Base-by-base conservation (phyloP, 2,113 vertebrate genomes). In the Tetrao urogallus region DNA sequence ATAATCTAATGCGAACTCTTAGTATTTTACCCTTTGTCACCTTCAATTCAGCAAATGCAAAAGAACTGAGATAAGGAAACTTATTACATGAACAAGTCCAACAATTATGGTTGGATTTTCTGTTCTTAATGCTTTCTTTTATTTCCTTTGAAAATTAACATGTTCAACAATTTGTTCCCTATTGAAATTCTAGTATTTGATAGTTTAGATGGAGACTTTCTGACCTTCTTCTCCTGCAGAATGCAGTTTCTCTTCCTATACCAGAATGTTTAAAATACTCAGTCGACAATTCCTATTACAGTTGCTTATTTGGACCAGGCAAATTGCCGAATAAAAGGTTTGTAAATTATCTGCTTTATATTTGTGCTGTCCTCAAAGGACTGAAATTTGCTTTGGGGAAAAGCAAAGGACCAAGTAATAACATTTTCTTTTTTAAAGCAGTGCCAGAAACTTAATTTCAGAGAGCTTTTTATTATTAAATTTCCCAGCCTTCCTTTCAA, bases 381-480 rank as follows among this genome's bases (percentile, higher is more conserved):
- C 66, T 97, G 74, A 92, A 96, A 93, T 96, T 92, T 95, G 65
- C 90, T 91, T 43, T 92, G 84, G 86, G 90, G 76, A 89, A 95
- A 96, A 97, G 87, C 69, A 83, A 95, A 82, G 71, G 81, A 83
- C 74, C 45, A 93, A 96, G 80, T 77, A 95, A 93, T 93, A 92
- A 73, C 72, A 48, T 92, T 97, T 93, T 72, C 58, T 84, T 78
- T 78, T 92, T 86, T 81, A 88, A 96, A 95, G 38, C 61, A 66
- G 61, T 94, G 63, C 67, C 82, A 82, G 86, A 88, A 95, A 96
- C 91, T 91, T 96, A 94, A 97, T 96, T 96, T 96, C 86, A 91
- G 76, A 90, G 66, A 90, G 81, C 40, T 88, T 93, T 78, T 93
- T 85, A 86, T 93, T 94, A 93, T 94, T 94, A 87, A 86, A 92